These are phyloP conservation scores for Dicerorhinus sumatrensis DNA, from an alignment of 2,113 vertebrate genomes.

Conservation along the genomic window DNA sequence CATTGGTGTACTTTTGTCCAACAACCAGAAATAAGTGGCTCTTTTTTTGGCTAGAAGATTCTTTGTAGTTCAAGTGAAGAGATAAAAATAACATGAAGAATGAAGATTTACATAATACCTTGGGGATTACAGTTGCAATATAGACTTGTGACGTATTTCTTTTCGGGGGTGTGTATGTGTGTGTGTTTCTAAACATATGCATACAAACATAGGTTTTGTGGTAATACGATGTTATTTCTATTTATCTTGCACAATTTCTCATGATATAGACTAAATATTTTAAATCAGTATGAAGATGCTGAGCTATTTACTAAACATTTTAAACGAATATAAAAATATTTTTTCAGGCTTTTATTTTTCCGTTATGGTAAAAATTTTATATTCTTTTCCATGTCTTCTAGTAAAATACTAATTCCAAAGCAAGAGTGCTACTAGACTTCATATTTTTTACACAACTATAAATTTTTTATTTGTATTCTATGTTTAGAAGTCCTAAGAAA, in stretches of 20 bases:
- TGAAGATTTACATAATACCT: background rate
- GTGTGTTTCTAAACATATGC: background rate
- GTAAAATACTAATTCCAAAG: background rate
- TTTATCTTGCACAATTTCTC: background rate
- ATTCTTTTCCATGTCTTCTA: background rate
- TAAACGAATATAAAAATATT: background rate
- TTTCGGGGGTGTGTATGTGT: background rate
- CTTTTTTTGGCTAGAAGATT: background rate
- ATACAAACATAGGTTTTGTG: background rate
- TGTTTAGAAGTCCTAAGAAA: background rate
- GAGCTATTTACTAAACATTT: background rate
- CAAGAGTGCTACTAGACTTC: background rate
- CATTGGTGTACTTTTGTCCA: background rate
- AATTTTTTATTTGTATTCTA: slow-evolving; percentile 30
- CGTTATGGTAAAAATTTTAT: background rate
- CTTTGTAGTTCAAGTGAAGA: background rate
- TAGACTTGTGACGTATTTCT: background rate
- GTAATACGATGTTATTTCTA: background rate
- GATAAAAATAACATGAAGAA: background rate
- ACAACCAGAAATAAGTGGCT: background rate
- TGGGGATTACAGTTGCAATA: background rate
- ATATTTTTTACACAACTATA: background rate
- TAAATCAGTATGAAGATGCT: background rate
- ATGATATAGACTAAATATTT: background rate
- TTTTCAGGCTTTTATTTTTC: background rate